Percentiles rank a stretch among this genome's conserved stretches.
These are phyloP conservation scores for Corynorhinus townsendii DNA, from an alignment of 2,113 vertebrate species.

Conservation along the genomic window DNA sequence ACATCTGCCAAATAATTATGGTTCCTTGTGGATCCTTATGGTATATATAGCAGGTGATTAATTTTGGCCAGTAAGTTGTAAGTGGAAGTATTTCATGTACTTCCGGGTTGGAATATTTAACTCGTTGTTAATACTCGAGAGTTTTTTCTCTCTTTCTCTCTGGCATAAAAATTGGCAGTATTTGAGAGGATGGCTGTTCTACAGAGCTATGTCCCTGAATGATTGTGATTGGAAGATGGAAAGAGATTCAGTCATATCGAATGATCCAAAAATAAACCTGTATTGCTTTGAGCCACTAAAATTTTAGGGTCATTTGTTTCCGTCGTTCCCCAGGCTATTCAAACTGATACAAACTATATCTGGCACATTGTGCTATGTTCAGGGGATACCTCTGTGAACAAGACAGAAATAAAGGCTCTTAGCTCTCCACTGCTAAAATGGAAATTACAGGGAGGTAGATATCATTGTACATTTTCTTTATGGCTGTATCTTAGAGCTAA, in stretches of 20 bases:
- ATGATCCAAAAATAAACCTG: not conserved
- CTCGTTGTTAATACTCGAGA: not conserved
- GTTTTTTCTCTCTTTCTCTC: not conserved
- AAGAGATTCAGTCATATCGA: not conserved
- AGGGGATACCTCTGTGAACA: not conserved
- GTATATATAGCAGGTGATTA: not conserved
- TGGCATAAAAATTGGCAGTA: not conserved
- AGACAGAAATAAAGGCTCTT: not conserved
- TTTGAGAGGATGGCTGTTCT: not conserved
- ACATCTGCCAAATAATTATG: not conserved
- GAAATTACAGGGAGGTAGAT: not conserved
- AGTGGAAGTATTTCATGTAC: not conserved
- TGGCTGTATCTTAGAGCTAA: not conserved
- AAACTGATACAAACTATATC: not conserved
- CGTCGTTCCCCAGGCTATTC: not conserved
- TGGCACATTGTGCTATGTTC: not conserved
- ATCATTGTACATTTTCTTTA: not conserved
- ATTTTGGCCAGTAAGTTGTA: not conserved
- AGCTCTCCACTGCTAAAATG: not conserved
- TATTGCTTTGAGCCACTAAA: not conserved
- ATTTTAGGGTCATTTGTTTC: not conserved
- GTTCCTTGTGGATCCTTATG: not conserved
- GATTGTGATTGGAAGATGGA: not conserved
- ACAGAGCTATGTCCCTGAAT: not conserved
- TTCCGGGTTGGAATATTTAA: not conserved